A percentile compares a stretch with the other conserved stretches of the same genome.
These are phyloP conservation scores for Drosophila melanica DNA, from an alignment of 1,140 invertebrate genomes.

Conservation along the genomic window DNA sequence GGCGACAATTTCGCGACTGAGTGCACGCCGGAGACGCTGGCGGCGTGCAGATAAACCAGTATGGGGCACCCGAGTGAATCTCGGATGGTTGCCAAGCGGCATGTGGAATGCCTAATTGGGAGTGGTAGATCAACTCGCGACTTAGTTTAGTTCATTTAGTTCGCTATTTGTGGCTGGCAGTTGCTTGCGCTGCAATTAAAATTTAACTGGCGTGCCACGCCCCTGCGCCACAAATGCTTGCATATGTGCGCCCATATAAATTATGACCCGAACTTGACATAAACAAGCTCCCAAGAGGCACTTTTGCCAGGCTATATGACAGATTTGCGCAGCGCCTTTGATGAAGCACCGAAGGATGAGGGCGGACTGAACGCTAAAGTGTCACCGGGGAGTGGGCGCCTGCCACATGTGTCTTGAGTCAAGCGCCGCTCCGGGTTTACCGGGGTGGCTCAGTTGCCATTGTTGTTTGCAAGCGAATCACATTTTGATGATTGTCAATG, in stretches of 20 bases:
- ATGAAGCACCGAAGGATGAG: conserved; percentile 55
- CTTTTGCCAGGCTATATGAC: conserved; percentile 81
- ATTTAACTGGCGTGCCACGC: conserved; percentile 66
- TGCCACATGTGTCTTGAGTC: conserved; percentile 66
- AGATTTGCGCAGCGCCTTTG: conserved; percentile 77
- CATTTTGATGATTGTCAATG: conserved; percentile 84
- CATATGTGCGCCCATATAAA: conserved; percentile 74
- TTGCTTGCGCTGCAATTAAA: conserved; percentile 61
- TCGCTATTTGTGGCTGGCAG: conserved; percentile 27
- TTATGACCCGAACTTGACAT: conserved; percentile 82
- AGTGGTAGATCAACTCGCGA: conserved; percentile 73
- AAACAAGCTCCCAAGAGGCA: conserved; percentile 83
- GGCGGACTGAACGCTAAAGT: conserved; percentile 65
- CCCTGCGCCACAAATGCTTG: conserved; percentile 39
- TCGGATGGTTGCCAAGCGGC: conserved; percentile 3
- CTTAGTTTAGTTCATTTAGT: conserved; percentile 80
- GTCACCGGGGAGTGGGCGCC: conserved; percentile 62
- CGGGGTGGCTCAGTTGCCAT: conserved; percentile 42
- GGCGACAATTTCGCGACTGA: conserved; percentile 77
- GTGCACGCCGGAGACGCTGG: conserved; percentile 56
- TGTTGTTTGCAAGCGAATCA: conserved; percentile 76
- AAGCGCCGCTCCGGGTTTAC: conserved; percentile 2
- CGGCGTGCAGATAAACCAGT: conserved; percentile 53
- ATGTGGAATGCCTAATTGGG: conserved; percentile 63
- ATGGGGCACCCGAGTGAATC: neutral